phyloP scores from a whole-genome alignment of 2,113 vertebrate species.

The Gadus macrocephalus region DNA sequence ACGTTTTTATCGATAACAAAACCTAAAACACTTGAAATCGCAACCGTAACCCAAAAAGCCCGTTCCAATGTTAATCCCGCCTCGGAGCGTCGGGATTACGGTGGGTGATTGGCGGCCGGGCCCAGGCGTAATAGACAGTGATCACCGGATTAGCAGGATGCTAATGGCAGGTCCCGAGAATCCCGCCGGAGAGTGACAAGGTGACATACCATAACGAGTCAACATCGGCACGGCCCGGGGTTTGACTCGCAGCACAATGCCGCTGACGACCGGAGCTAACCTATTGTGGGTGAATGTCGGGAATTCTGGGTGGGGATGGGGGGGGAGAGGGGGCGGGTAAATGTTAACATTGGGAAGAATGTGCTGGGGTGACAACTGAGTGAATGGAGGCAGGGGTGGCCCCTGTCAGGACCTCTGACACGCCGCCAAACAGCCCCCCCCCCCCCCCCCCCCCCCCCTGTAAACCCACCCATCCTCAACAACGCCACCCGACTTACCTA shows the following conservation, averaged over 20 bases:
- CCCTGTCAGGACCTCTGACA: slow-evolving; percentile 65
- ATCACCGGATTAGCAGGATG: slow-evolving; percentile 62
- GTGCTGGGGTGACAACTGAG: slow-evolving; percentile 59
- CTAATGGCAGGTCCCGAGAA: slow-evolving; percentile 45
- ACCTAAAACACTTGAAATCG: neutral
- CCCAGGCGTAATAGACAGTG: slow-evolving; percentile 54
- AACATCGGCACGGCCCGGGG: slow-evolving; percentile 34
- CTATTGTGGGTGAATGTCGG: slow-evolving; percentile 63
- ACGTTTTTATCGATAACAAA: slow-evolving; percentile 10
- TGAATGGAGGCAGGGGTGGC: slow-evolving; percentile 56
- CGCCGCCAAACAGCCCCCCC: slow-evolving; percentile 38
- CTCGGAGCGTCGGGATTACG: slow-evolving; percentile 35
- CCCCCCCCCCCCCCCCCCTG: slow-evolving; percentile 43
- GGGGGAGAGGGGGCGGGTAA: slow-evolving; percentile 38
- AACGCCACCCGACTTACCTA: neutral
- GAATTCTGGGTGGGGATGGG: slow-evolving; percentile 40
- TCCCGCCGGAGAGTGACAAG: slow-evolving; percentile 60
- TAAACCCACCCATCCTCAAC: slow-evolving; percentile 16
- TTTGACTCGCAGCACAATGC: slow-evolving; percentile 48
- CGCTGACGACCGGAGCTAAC: slow-evolving; percentile 32
- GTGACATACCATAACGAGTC: slow-evolving; percentile 55
- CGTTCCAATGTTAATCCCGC: slow-evolving; percentile 12
- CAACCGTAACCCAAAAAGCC: too few relatives aligned
- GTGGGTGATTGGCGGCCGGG: slow-evolving; percentile 61
- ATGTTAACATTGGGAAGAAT: slow-evolving; percentile 76